Evolutionary conservation across 2,113 vertebrate genomes (phyloP).

Genomic region (Cavia porcellus): DNA sequence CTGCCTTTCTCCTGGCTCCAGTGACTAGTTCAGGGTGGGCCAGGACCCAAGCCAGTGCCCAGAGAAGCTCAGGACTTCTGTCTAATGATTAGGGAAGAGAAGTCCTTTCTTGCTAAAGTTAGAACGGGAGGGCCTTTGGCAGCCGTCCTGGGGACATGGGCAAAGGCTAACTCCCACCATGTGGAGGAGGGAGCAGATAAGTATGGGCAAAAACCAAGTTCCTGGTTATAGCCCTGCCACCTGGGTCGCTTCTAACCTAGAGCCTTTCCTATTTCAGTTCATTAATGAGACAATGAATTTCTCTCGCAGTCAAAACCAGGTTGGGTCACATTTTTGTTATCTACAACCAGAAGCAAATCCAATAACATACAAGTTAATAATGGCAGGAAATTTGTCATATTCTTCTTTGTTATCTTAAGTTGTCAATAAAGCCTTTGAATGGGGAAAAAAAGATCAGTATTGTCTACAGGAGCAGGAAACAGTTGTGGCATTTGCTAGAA

Average conservation of each 20-base stretch:
- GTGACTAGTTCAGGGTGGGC: neutral
- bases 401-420: constrained; percentile 7
- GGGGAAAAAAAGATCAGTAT: neutral
- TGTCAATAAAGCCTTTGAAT: constrained; percentile 3
- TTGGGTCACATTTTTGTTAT: neutral
- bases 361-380: neutral
- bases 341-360: neutral
- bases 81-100: neutral
- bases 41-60: neutral
- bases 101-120: neutral
- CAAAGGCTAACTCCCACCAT: neutral
- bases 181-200: neutral
- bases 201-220: neutral
- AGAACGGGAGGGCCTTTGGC: neutral
- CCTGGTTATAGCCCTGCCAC: neutral
- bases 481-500: neutral
- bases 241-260: neutral
- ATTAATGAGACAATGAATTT: neutral
- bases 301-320: neutral
- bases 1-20: neutral
- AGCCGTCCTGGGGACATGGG: neutral
- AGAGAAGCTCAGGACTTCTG: neutral
- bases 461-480: neutral
- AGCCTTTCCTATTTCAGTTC: neutral
- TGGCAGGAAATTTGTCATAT: neutral